Evolutionary conservation across 2,888 invertebrate species (phyloP).

Genomic region (Orchesellides sinensis): DNA sequence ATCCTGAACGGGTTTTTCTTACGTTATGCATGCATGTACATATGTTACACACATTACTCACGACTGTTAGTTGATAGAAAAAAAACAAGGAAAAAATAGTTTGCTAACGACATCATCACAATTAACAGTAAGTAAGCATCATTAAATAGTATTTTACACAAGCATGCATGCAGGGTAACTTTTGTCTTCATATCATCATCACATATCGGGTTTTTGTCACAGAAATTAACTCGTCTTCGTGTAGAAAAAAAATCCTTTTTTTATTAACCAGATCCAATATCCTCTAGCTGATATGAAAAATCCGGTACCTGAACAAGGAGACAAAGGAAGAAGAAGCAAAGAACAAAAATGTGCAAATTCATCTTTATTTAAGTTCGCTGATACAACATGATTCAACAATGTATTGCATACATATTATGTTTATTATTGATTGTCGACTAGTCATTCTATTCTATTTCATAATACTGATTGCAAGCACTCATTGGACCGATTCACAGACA

Average conservation of each 20-base stretch:
- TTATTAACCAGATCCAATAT: not conserved
- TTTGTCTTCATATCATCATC: not conserved
- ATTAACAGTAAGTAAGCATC: too few species aligned
- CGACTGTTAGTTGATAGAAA: not conserved
- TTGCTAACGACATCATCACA: not conserved
- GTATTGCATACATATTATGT: not conserved
- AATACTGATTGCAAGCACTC: not conserved
- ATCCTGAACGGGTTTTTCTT: slow-evolving; percentile 17
- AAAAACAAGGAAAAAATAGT: not conserved
- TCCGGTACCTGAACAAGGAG: not conserved
- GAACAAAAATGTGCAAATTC: not conserved
- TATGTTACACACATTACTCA: not conserved
- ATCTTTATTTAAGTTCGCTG: not conserved
- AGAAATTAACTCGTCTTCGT: not conserved
- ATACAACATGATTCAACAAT: not conserved
- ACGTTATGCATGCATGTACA: not conserved
- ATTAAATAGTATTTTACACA: too few species aligned
- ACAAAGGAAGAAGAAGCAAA: too few species aligned
- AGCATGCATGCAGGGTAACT: too few species aligned
- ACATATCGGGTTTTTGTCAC: not conserved
- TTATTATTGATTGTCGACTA: not conserved
- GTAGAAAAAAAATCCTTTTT: not conserved
- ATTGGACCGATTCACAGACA: slow-evolving; percentile 6
- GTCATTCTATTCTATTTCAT: not conserved
- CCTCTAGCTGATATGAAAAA: not conserved